These are phyloP conservation scores for Choreutis nemorana DNA, from an alignment of 2,888 invertebrate genomes.

Conservation along the genomic window DNA sequence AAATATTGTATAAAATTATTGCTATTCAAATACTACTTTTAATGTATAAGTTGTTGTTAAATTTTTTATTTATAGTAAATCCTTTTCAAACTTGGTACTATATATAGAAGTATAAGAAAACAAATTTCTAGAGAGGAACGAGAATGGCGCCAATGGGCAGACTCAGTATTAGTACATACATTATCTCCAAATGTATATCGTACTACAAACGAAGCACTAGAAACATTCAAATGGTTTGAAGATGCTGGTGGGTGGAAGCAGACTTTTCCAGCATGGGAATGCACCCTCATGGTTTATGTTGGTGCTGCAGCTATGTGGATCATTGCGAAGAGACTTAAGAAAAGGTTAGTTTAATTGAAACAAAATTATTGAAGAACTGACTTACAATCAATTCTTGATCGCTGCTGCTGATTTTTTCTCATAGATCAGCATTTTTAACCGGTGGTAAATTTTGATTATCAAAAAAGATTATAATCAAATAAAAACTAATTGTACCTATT, in stretches of 20 bases:
- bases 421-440: no score
- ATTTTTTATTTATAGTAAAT: background rate
- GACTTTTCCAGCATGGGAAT: constrained; percentile 87
- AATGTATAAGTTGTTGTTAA: background rate
- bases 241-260: constrained; percentile 91
- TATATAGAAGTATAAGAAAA: background rate
- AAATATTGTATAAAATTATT: no score
- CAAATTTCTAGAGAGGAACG: constrained; percentile 81
- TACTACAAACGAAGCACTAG: constrained; percentile 81
- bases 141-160: constrained; percentile 96
- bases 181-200: constrained; percentile 98
- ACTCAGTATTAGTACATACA: constrained; percentile 87
- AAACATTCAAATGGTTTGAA: constrained; percentile 95
- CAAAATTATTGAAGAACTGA: background rate
- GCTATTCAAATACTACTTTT: no score
- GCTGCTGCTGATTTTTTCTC: no score
- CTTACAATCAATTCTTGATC: background rate
- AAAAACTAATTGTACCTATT: background rate
- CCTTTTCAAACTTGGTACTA: background rate
- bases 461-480: background rate
- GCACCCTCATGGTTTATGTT: constrained; percentile 85
- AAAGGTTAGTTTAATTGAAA: constrained; percentile 58
- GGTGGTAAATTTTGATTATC: background rate
- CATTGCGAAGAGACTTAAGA: constrained; percentile 88
- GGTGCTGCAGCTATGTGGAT: constrained; percentile 95